Base-by-base conservation (phyloP, 2,113 vertebrate genomes). In the Entosphenus tridentatus region DNA sequence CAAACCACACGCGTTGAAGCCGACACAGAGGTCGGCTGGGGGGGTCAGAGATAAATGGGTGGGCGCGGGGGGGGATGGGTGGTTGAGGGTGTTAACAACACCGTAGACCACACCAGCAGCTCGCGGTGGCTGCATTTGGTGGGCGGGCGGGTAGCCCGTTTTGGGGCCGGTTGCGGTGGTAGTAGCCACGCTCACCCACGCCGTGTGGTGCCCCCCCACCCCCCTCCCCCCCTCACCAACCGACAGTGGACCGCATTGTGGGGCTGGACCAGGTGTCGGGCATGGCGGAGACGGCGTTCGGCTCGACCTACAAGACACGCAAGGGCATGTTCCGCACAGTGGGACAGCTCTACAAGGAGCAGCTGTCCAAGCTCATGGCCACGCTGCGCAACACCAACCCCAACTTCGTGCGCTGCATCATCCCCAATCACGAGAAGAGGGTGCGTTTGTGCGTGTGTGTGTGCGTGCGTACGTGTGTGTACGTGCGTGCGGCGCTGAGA, bases 221-320 rank as follows among this genome's bases (percentile, higher is more conserved):
- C 58, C 13, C 3, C n/a, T n/a, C n/a, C 18, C 62, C 62, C 62
- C 8, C 9, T 65, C 62, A 9, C 21, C 10, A n/a, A 16, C 67
- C 72, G 4, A 18, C 79, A 96, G 93, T 97, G 74, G 93, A 97
- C 78, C 89, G 91, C 2, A 97, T 97, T 3, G 93, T 96, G 71
- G 93, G 93, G 68, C 82, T 97, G 78, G 93, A 97, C 78, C 93
- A 89, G 79, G 86, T 87, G 69, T 83, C 89, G 0, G 93, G 93
- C 1, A 96, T 96, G 83, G 81, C 82, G 1, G 93, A 88, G 1
- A 81, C 84, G 12, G 86, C 91, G 1, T 97, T 97, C 2, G 93
- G 93, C 67, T 85, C 91, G 0, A 84, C 89, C 0, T 96, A 95
- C 73, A 87, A 86, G 77, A 87, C 84, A 0, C 86, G 85, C 80